These are phyloP conservation scores for Corythornis madagascariensis DNA, from an alignment of 2,113 vertebrate genomes.

Conservation along the genomic window DNA sequence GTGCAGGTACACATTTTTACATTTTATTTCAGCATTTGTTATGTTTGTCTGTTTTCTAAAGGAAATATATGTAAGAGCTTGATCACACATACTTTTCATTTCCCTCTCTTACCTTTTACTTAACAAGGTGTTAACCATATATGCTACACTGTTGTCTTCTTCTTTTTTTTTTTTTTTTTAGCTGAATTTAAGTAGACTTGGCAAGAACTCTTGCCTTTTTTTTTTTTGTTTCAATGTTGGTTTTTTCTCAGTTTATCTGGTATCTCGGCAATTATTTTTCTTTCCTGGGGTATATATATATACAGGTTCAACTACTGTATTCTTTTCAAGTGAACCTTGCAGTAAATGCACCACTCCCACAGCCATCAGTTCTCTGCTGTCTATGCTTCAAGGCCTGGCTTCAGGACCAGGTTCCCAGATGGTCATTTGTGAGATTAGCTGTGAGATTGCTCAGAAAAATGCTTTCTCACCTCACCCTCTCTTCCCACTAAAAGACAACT, in stretches of 20 bases:
- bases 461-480: not conserved
- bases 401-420: not conserved
- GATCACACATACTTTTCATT: not conserved
- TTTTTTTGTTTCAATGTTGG: not conserved
- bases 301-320: not conserved
- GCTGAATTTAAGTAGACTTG: not conserved
- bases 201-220: rapidly evolving
- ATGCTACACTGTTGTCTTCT: rapidly evolving
- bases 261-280: not conserved
- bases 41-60: not conserved
- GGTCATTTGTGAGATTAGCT: not conserved
- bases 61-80: not conserved
- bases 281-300: not conserved
- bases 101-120: not conserved
- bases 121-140: not conserved
- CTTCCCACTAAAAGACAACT: not conserved
- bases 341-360: not conserved
- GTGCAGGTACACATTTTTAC: not conserved
- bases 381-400: not conserved
- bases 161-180: not conserved
- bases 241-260: not conserved
- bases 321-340: not conserved
- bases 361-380: rapidly evolving
- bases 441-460: not conserved
- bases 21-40: not conserved